Evolutionary conservation across 1,140 invertebrate genomes (phyloP).

Genomic region (Monomorium pharaonis): DNA sequence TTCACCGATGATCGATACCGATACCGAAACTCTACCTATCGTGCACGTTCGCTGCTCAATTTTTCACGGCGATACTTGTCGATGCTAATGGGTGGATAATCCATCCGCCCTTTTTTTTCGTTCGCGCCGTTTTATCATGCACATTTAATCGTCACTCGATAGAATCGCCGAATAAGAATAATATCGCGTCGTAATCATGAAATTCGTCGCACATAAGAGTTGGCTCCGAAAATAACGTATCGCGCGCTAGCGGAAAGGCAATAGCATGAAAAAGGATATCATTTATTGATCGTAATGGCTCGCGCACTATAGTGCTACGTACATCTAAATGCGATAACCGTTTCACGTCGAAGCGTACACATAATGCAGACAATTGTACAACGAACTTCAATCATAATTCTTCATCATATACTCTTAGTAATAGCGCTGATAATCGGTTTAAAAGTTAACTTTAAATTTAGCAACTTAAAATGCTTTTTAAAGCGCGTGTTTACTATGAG

Average conservation of each 20-base stretch:
- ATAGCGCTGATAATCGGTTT: slow-evolving; percentile 18
- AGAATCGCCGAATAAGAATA: slow-evolving; percentile 51
- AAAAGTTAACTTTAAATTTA: slow-evolving; percentile 30
- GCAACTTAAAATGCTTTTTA: not conserved
- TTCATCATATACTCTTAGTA: slow-evolving; percentile 9
- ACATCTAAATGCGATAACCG: slow-evolving; percentile 50
- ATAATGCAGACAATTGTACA: slow-evolving; percentile 14
- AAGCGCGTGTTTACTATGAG: not conserved
- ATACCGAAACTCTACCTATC: slow-evolving; percentile 20
- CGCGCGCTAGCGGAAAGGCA: slow-evolving; percentile 37
- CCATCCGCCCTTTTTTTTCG: slow-evolving; percentile 1
- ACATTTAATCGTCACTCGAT: slow-evolving; percentile 43
- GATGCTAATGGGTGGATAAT: slow-evolving; percentile 66
- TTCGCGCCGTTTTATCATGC: slow-evolving; percentile 19
- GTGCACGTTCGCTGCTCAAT: slow-evolving; percentile 9
- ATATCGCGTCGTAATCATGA: slow-evolving; percentile 38
- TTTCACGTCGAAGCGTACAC: not conserved
- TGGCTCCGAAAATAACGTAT: slow-evolving; percentile 22
- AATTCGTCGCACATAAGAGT: slow-evolving; percentile 17
- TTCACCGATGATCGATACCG: slow-evolving; percentile 30
- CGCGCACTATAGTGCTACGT: not conserved
- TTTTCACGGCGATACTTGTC: slow-evolving; percentile 47
- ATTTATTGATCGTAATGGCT: slow-evolving; percentile 56
- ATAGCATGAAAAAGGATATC: slow-evolving; percentile 42
- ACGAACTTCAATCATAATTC: slow-evolving; percentile 30